These are phyloP conservation scores for Napeogenes inachia DNA, from an alignment of 2,888 invertebrate species.

Conservation along the genomic window DNA sequence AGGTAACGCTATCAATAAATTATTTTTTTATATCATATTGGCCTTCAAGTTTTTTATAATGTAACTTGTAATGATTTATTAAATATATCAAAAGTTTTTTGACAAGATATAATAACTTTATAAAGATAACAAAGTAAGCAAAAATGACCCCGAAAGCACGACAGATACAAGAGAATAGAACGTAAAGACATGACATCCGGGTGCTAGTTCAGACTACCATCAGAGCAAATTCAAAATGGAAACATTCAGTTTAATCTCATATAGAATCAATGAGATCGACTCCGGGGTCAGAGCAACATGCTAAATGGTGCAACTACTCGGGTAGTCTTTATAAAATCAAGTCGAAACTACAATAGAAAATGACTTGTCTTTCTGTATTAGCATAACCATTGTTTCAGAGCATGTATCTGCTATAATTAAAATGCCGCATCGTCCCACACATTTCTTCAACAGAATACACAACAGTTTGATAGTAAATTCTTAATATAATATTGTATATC, in stretches of 20 bases:
- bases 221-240: conserved; percentile 62
- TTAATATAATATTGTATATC: too few species aligned
- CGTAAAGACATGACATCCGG: conserved; percentile 72
- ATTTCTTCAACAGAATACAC: neutral
- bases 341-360: conserved; percentile 29
- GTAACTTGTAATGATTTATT: neutral
- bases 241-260: conserved; percentile 68
- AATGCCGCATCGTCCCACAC: neutral
- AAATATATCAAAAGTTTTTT: too few species aligned
- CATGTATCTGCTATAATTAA: conserved; percentile 1
- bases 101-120: neutral
- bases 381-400: conserved; percentile 22
- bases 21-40: neutral
- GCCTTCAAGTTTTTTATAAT: neutral
- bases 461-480: neutral
- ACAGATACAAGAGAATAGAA: conserved; percentile 53
- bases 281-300: conserved; percentile 60
- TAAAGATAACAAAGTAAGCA: conserved; percentile 11
- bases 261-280: conserved; percentile 67
- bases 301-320: conserved; percentile 57
- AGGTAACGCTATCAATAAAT: conserved; percentile 2
- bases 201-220: conserved; percentile 67
- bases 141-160: conserved; percentile 41
- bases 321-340: conserved; percentile 24
- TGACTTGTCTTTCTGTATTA: conserved; percentile 41